Percentiles rank a stretch among this genome's conserved stretches.
phyloP scores from a whole-genome alignment of 1,140 invertebrate genomes.

The Heliconius melpomene region DNA sequence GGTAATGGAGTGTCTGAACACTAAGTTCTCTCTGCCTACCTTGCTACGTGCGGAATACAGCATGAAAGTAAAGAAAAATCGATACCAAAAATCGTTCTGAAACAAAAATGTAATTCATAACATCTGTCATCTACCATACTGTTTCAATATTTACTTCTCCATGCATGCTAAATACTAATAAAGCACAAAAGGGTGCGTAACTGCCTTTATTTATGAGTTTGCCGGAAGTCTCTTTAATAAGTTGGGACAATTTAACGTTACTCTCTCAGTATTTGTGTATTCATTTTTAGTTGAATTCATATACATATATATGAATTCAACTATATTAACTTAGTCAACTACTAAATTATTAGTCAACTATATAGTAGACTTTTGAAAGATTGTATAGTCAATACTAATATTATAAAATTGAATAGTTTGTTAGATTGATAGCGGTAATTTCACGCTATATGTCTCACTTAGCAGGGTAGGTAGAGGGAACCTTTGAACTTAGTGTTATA shows the following conservation, averaged over 20 bases:
- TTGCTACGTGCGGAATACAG: not conserved
- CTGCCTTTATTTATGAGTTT: conserved; percentile 17
- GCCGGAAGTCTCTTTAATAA: conserved; percentile 11
- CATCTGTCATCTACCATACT: conserved; percentile 4
- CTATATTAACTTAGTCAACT: too few relatives aligned
- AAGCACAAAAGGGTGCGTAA: conserved; percentile 12
- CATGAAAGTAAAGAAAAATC: not conserved
- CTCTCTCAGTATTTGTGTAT: not conserved
- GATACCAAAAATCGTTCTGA: not conserved
- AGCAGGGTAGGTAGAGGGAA: too few relatives aligned
- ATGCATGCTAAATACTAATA: conserved; percentile 18
- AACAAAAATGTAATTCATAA: not conserved
- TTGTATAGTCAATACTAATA: too few relatives aligned
- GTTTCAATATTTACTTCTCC: conserved; percentile 13
- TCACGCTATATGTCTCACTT: too few relatives aligned
- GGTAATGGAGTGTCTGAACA: too few relatives aligned
- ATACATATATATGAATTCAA: too few relatives aligned
- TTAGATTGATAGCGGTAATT: too few relatives aligned
- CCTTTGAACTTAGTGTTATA: too few relatives aligned
- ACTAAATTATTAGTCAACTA: too few relatives aligned
- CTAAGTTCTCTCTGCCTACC: too few relatives aligned
- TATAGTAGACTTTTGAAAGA: too few relatives aligned
- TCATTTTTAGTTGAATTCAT: not conserved
- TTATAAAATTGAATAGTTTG: too few relatives aligned
- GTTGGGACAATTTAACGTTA: not conserved